Evolutionary conservation across 2,113 vertebrate species (phyloP), one percentile per base, ranked within the genome.

Genomic region (Albula goreensis): DNA sequence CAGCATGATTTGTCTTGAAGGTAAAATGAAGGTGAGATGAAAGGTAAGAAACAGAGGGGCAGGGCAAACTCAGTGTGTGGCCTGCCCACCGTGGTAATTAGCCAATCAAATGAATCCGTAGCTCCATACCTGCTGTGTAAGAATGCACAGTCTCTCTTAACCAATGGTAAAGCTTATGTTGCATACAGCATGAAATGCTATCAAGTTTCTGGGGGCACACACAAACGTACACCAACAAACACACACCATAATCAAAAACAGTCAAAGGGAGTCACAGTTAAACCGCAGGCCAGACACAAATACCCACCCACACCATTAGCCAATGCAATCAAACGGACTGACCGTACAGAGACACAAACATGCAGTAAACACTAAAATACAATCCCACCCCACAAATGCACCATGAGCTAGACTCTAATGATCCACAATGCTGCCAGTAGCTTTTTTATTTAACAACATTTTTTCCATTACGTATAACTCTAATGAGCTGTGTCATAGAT

Each of bases 51-150:
- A 74, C 70, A 31, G 70, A 74, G 70, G 70, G 70, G n/a, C 70
- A 74, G 70, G 70, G 22, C n/a, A 6, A 52, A 51, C 3, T 52
- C 15, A 2, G 50, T 41, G 41, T 19, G 49, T 83, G 84, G 56
- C 77, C 50, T 83, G 84, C 77, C 83, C 57, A 84, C 52, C 56
- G 84, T 81, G 63, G 86, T 91, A 91, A 90, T 91, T 89, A 91
- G 88, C 63, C 86, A 87, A 89, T 89, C 89, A 91, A 90, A 89
- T 88, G 31, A 41, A 86, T 89, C 82, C 48, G 41, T 77, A 51
- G 48, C 31, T 41, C 31, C 70, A 2, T 84, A 31, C 19, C 53
- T 82, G 84, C 13, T 31, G 86, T 84, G 83, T 78, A 87, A 82
- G 83, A 78, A 22, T 81, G 56, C 83, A 80, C 63, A 87, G 25